A percentile compares a stretch with the other conserved stretches of the same genome.
Evolutionary conservation across 2,888 invertebrate genomes (phyloP).

Genomic region (Eupithecia subfuscata): DNA sequence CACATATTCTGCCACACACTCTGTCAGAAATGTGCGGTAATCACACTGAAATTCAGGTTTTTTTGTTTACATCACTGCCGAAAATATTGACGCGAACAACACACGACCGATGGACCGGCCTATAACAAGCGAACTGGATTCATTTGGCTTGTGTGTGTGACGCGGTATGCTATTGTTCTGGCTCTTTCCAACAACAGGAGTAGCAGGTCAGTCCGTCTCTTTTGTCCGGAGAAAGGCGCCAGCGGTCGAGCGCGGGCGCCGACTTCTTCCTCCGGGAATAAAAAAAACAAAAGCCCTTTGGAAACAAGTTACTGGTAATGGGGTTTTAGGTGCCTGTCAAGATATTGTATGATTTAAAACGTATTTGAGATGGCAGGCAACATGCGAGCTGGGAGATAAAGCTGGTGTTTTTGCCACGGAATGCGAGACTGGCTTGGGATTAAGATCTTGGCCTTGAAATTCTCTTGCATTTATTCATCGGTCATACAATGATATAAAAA

Average conservation of each 20-base stretch:
- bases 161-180: slow-evolving; percentile 74
- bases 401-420: slow-evolving; percentile 48
- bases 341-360: slow-evolving; percentile 72
- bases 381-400: slow-evolving; percentile 47
- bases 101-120: slow-evolving; percentile 70
- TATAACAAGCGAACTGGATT: slow-evolving; percentile 77
- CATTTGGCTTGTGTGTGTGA: slow-evolving; percentile 69
- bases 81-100: slow-evolving; percentile 55
- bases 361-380: slow-evolving; percentile 58
- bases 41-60: slow-evolving; percentile 59
- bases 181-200: slow-evolving; percentile 59
- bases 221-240: slow-evolving; percentile 79
- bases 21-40: slow-evolving; percentile 58
- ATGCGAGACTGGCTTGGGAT: slow-evolving; percentile 27
- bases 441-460: slow-evolving; percentile 40
- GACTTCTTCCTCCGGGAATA: slow-evolving; percentile 78
- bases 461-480: slow-evolving; percentile 38
- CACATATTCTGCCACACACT: slow-evolving; percentile 66
- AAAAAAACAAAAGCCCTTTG: slow-evolving; percentile 79
- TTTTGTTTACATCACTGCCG: slow-evolving; percentile 77
- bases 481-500: slow-evolving; percentile 25
- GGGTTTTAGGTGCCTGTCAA: slow-evolving; percentile 74
- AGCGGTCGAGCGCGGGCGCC: slow-evolving; percentile 77
- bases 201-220: slow-evolving; percentile 52
- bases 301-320: slow-evolving; percentile 78